Percentiles rank a stretch among this genome's conserved stretches.
phyloP scores from a whole-genome alignment of 2,113 vertebrate species.

The Struthidea cinerea region DNA sequence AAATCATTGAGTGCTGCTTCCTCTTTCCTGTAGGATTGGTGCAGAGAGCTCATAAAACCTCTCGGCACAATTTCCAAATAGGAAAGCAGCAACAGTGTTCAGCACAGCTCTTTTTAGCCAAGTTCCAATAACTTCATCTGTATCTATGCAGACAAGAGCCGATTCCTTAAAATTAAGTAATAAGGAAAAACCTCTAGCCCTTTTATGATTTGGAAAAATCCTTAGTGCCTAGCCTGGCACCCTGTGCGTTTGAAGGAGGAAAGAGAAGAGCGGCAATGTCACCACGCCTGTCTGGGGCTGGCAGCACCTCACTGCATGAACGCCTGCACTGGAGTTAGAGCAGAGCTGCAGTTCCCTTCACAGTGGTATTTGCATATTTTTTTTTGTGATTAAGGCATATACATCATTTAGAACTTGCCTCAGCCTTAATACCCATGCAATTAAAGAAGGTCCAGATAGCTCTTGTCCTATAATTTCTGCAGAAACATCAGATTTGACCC shows the following conservation, averaged over 20 bases:
- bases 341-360: neutral
- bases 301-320: neutral
- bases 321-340: neutral
- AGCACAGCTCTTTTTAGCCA: neutral
- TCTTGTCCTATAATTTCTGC: neutral
- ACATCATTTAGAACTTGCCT: neutral
- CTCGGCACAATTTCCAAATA: neutral
- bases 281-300: neutral
- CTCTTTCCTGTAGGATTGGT: neutral
- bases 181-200: neutral
- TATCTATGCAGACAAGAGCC: neutral
- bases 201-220: neutral
- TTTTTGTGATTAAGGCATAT: neutral
- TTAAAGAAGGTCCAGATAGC: neutral
- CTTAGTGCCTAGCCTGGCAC: neutral
- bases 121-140: neutral
- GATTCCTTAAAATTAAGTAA: neutral
- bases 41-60: neutral
- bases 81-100: neutral
- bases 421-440: neutral
- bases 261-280: neutral
- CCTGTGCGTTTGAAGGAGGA: neutral
- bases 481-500: neutral
- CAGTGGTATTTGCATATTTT: neutral
- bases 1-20: neutral